Evolutionary conservation across 2,113 vertebrate genomes (phyloP), one percentile per base, ranked within the genome.

Genomic region (Podilymbus podiceps): DNA sequence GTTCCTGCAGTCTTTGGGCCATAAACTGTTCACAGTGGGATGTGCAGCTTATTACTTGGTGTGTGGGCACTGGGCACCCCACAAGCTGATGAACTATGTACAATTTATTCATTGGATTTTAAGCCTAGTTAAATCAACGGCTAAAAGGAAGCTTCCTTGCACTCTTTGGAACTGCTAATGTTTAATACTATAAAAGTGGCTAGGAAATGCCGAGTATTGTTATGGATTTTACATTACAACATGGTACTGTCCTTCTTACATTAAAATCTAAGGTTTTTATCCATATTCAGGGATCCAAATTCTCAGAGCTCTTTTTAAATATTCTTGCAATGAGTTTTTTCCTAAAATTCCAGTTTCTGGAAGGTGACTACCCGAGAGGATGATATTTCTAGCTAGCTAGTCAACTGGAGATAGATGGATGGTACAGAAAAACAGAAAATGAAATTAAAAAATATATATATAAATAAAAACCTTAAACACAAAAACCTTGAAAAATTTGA

Each of bases 21-120:
- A 46, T 81, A 77, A 92, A 92, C 46, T 8, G 35, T 50, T 90
- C 88, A 6, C 75, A 31, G 92, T 46, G 79, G 90, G 93, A 89
- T 4, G 74, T 53, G 86, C 12, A 87, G 90, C n/a, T 95, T 21
- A 64, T 97, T 91, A 79, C 66, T 92, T 91, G 94, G 87, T 76
- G 77, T 78, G 80, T 38, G 22, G 94, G 76, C 88, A 76, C 83
- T 8, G 33, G 59, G 77, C 42, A 72, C 92, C 90, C 87, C 94
- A 78, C 69, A 75, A 84, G 80, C 80, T 95, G 92, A 95, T 85
- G 88, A 89, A 87, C 94, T 92, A 62, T 24, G 49, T 56, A 79
- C 86, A 91, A 97, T 96, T 97, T 96, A 97, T 97, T 96, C 88
- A 89, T 87, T 97, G 90, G 89, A 95, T 95, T 95, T 95, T 72